Evolutionary conservation across 1,140 invertebrate genomes (phyloP), one percentile per base, ranked within the genome.

Genomic region (Cotesia chilonis): DNA sequence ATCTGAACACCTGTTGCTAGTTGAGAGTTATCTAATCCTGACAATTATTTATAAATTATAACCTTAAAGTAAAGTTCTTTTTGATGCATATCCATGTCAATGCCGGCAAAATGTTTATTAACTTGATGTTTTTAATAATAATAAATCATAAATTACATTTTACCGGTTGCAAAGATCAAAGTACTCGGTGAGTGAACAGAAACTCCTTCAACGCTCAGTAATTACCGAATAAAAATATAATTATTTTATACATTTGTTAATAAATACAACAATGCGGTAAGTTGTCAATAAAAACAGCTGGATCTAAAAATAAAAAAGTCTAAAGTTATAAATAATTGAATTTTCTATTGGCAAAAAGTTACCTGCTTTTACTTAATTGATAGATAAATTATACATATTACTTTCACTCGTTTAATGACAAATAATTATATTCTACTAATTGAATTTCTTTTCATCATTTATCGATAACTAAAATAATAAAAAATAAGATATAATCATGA

Each of bases 71-170:
- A 47, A 47, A 47, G 41, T 9, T 47, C 41, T 47, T 47, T 47
- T 47, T 47, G 41, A 47, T 47, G 41, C 41, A 47, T 64, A 64
- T 64, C 14, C 37, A 64, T 64, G 61, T 64, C 61, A 64, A 64
- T 64, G 61, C 61, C 61, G 14, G 6, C 36, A n/a, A 64, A 14
- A 64, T 47, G 41, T 6, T 10, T 10, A 47, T 47, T 47, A 37
- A 14, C 35, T 47, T 36, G 7, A 14, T 64, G 9, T 35, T 7
- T 36, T 28, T 60, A 37, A 9, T 10, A 35, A 10, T 35, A n/a
- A 10, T 35, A 17, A 63, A 37, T 64, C 35, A 64, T 64, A n/a
- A 52, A 66, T 28, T 47, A 66, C 17, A 51, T 66, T 66, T 52
- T 47, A 51, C 47, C 38, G n/a, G 36, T 37, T 37, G 61, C 54